Percentiles rank a stretch among this genome's conserved stretches.
Evolutionary conservation across 2,113 vertebrate species (phyloP).

Genomic region (Aepyceros melampus): DNA sequence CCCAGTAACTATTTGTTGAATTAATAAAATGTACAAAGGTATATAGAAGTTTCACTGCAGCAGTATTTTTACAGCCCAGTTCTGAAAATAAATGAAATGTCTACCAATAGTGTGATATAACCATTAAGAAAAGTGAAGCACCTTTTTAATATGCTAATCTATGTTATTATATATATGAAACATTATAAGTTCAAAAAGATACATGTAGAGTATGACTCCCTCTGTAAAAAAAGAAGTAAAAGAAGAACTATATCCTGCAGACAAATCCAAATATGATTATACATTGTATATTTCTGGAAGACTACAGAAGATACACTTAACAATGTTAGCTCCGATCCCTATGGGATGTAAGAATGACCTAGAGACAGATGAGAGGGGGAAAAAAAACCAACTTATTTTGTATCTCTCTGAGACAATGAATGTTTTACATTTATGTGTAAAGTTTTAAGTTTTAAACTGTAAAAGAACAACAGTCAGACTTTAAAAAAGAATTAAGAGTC

Average conservation of each 20-base stretch:
- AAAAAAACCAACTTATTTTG: neutral
- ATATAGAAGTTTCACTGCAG: neutral
- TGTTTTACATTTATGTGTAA: neutral
- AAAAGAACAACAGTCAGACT: neutral
- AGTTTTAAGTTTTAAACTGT: neutral
- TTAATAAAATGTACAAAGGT: neutral
- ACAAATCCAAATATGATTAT: neutral
- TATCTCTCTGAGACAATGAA: neutral
- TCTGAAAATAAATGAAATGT: neutral
- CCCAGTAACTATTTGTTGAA: neutral
- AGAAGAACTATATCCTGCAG: neutral
- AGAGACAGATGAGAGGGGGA: neutral
- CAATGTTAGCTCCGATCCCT: neutral
- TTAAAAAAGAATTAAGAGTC: neutral
- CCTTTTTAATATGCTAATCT: neutral
- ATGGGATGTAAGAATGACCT: neutral
- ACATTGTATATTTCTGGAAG: neutral
- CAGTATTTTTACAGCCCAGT: neutral
- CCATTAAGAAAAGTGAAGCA: neutral
- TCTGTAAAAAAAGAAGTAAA: neutral
- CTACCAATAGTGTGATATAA: neutral
- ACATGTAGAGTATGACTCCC: neutral
- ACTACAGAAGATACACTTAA: neutral
- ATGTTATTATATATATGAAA: neutral
- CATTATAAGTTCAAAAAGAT: neutral